Base-by-base conservation (phyloP, 2,797 vertebrate genomes). In the Notolabrus celidotus region DNA sequence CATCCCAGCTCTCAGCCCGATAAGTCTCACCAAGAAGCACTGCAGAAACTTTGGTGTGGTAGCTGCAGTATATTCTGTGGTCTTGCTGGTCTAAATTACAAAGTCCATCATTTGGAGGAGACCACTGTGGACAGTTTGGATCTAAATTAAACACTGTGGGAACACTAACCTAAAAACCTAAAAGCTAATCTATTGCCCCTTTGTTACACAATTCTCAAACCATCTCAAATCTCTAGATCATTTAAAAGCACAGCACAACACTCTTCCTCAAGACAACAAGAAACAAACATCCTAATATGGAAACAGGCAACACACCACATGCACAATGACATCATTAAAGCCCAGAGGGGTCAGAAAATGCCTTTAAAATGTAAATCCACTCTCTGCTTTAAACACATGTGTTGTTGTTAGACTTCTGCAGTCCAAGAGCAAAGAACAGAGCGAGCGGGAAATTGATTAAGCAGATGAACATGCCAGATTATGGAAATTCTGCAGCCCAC, bases 241-340 rank as follows among this genome's bases (percentile, higher is more conserved):
- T 52, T 11, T 20, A n/a, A 43, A 63, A 49, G 68, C 58, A 61
- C 10, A 54, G 60, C 51, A 38, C 33, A 62, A 52, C 46, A 49
- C 45, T 53, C 43, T 43, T 46, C 50, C 20, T 36, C 12, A 25
- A 53, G n/a, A 45, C 42, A 27, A 5, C 20, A 15, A 31, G 39
- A 59, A 60, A 71, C 51, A 74, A 66, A 69, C 33, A 71, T 60
- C 82, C 86, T 69, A 64, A 86, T 68, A 82, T 50, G 73, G 87
- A 34, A 43, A 23, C 58, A 43, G 11, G 43, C 2, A 31, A 50
- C 36, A 8, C 56, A 36, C 43, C 45, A 66, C 23, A 42, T 61
- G 49, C 11, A 56, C 46, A 17, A 23, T 82, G 70, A 88, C 74
- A 80, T 76, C 82, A 80, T 47, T 56, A 41, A 72, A 72, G 65